phyloP scores from a whole-genome alignment of 2,113 vertebrate species.

The Stegostoma tigrinum region DNA sequence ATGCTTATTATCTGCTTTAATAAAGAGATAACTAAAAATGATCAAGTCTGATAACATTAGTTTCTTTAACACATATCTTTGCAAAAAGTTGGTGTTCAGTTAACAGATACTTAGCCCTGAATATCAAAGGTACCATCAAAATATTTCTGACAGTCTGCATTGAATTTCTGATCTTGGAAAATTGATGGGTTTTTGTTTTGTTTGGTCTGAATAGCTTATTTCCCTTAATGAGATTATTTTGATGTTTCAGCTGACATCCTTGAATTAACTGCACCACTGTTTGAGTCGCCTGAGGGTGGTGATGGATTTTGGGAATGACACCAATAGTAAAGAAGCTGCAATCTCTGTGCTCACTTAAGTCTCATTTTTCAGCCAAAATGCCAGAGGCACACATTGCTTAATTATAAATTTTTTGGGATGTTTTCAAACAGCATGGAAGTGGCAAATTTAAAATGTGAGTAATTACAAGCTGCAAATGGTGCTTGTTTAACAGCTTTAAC shows the following conservation, averaged over 20 bases:
- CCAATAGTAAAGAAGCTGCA: constrained; percentile 14
- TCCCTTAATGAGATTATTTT: constrained; percentile 41
- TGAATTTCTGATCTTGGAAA: background rate
- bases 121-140: background rate
- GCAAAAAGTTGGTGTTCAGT: background rate
- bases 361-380: constrained; percentile 56
- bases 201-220: background rate
- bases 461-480: background rate
- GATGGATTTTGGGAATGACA: constrained; percentile 27
- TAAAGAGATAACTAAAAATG: background rate
- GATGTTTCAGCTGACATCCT: constrained; percentile 55
- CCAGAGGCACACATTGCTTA: constrained; percentile 63
- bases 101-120: background rate
- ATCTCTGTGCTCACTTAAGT: constrained; percentile 42
- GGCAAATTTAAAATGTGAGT: constrained; percentile 71
- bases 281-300: constrained; percentile 50
- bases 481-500: constrained; percentile 3
- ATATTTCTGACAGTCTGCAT: background rate
- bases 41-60: background rate
- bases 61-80: background rate
- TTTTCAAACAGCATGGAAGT: constrained; percentile 75
- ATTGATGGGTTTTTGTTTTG: constrained; percentile 47
- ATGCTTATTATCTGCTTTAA: background rate
- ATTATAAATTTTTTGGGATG: constrained; percentile 72
- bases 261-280: constrained; percentile 49